Evolutionary conservation across 2,888 invertebrate genomes (phyloP), one percentile per base, ranked within the genome.

Genomic region (Thysanoteuthis rhombus): DNA sequence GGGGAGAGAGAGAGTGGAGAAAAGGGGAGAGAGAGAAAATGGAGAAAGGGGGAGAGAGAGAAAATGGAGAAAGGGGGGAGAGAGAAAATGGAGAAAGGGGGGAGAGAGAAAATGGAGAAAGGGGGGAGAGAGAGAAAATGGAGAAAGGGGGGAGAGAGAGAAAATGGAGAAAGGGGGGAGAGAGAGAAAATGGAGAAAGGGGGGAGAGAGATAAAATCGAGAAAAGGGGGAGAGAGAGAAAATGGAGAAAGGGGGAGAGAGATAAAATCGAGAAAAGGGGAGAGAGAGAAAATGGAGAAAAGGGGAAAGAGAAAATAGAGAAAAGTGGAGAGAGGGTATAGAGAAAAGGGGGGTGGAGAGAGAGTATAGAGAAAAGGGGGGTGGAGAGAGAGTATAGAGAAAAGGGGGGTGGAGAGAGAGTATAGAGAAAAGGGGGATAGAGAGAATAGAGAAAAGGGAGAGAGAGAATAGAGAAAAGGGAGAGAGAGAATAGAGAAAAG

Each of bases 41-140:
- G 36, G 36, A 19, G 19, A n/a, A 10, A 22, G 36, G 36, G 19
- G 22, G 28, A 22, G 6, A 28, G 28, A 36, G 6, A 36, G 28
- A 28, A 25, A 22, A 90, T 1, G 28, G n/a, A n/a, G 12, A 22
- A 36, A 36, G 90, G 16, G n/a, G 28, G 22, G 22, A 28, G 28
- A 28, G 4, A 16, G 25, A 39, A 28, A n/a, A 22, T 4, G 38
- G 36, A 90, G 36, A n/a, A 28, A n/a, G n/a, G 28, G 36, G 90
- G 36, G n/a, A 90, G n/a, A 45, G 47, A 90, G 45, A 58, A 45
- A 52, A n/a, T 32, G 93, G 45, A 22, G 52, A 47, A 52, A 91
- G 91, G 91, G 90, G 90, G 45, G 93, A n/a, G 42, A 36, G 45
- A 90, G 90, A 52, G 47, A 42, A 32, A 42, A n/a, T 38, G 89